phyloP scores from a whole-genome alignment of 2,797 vertebrate species.

The Coendou prehensilis region DNA sequence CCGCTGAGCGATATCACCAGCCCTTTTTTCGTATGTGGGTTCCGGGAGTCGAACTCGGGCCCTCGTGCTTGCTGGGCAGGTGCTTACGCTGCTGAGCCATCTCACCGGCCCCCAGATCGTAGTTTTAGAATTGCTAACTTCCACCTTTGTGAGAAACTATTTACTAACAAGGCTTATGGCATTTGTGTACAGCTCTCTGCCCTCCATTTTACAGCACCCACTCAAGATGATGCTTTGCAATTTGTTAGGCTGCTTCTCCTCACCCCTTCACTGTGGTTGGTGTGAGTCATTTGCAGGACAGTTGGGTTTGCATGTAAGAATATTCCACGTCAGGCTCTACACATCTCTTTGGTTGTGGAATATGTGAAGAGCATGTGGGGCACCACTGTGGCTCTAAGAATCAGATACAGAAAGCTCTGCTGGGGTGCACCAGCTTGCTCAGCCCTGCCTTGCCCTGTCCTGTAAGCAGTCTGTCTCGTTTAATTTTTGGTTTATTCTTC shows the following conservation, averaged over 20 bases:
- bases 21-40: too few species aligned
- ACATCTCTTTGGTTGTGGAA: not conserved
- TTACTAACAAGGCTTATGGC: not conserved
- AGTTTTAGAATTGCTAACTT: not conserved
- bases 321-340: not conserved
- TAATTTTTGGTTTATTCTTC: constrained; percentile 26
- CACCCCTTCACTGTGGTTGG: not conserved
- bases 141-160: not conserved
- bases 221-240: not conserved
- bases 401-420: not conserved
- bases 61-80: too few species aligned
- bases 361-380: not conserved
- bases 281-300: not conserved
- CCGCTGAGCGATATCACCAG: too few species aligned
- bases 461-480: not conserved
- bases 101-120: too few species aligned
- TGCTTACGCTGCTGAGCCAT: too few species aligned
- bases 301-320: not conserved
- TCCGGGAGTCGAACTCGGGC: too few species aligned
- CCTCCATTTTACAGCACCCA: not conserved
- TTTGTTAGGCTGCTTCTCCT: not conserved
- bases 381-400: not conserved
- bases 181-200: not conserved
- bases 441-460: not conserved
- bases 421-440: not conserved